phyloP scores from a whole-genome alignment of 2,888 invertebrate species.

The Papilio protenor region DNA sequence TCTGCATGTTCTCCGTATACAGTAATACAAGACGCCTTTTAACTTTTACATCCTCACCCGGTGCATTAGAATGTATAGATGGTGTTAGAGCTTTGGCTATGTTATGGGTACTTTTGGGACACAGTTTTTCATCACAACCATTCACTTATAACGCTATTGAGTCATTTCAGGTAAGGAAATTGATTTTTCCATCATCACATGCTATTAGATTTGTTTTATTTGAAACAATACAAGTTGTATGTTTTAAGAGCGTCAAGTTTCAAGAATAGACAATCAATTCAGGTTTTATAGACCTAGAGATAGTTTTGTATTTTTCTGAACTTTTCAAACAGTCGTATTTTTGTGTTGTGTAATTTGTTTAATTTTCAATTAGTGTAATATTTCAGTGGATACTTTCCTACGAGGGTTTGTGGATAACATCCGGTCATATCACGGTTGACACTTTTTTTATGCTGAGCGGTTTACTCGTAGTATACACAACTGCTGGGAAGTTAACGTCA shows the following conservation, averaged over 20 bases:
- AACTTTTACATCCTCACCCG: slow-evolving; percentile 61
- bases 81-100: slow-evolving; percentile 78
- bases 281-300: neutral
- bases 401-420: slow-evolving; percentile 66
- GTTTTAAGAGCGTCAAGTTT: neutral
- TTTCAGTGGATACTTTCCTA: slow-evolving; percentile 67
- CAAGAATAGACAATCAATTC: neutral
- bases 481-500: slow-evolving; percentile 63
- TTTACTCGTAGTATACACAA: slow-evolving; percentile 67
- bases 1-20: slow-evolving; percentile 63
- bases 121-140: slow-evolving; percentile 58
- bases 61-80: slow-evolving; percentile 73
- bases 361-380: too few species aligned
- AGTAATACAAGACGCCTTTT: slow-evolving; percentile 73
- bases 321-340: neutral
- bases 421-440: slow-evolving; percentile 84
- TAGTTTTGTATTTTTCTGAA: neutral
- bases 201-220: neutral
- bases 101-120: slow-evolving; percentile 79
- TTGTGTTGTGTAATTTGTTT: neutral
- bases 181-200: neutral
- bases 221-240: too few species aligned
- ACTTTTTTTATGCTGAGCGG: slow-evolving; percentile 84
- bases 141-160: slow-evolving; percentile 58
- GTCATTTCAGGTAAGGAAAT: slow-evolving; percentile 53